Base-by-base conservation (phyloP, 2,113 vertebrate genomes). In the Neotoma lepida region DNA sequence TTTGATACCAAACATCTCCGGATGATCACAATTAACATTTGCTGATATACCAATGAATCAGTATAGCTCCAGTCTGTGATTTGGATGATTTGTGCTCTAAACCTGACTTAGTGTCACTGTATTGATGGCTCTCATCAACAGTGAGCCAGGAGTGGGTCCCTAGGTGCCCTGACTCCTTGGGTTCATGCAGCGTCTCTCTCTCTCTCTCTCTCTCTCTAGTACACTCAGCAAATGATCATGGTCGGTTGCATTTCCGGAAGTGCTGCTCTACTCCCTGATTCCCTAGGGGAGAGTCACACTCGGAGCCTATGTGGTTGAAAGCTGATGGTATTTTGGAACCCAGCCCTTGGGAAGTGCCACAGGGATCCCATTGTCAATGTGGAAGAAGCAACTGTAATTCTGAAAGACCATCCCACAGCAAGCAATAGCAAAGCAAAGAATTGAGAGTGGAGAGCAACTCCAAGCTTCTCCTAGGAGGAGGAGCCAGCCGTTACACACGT, bases 261-360 rank as follows among this genome's bases (percentile, higher is more conserved):
- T 66, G 18, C 14, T 63, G 10, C 22, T 78, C 20, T 51, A 30
- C 70, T 82, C 33, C 20, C 56, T 41, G 35, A 24, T 58, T 78
- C 22, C 33, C 26, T 24, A 77, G 58, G 39, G 58, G 17, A 41
- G 30, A 35, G 24, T 88, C 63, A 74, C 51, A 26, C 33, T 20
- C 2, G 30, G 44, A 35, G 49, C 33, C 49, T 9, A 3, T n/a
- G 77, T 15, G 2, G 28, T 86, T 22, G 35, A 68, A 68, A 76
- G 15, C 64, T 92, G 86, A 73, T 44, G 63, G 22, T 51, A 14
- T 44, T 93, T 96, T 70, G 81, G 63, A 95, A 73, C 33, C 64
- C 44, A 78, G 35, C 7, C 39, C 56, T 93, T 78, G 35, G 71
- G 30, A 58, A 41, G 76, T 74, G 28, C 24, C 63, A 28, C 0